Conservation (phyloP, 2,113 vertebrate genomes). For the Steatornis caripensis region DNA sequence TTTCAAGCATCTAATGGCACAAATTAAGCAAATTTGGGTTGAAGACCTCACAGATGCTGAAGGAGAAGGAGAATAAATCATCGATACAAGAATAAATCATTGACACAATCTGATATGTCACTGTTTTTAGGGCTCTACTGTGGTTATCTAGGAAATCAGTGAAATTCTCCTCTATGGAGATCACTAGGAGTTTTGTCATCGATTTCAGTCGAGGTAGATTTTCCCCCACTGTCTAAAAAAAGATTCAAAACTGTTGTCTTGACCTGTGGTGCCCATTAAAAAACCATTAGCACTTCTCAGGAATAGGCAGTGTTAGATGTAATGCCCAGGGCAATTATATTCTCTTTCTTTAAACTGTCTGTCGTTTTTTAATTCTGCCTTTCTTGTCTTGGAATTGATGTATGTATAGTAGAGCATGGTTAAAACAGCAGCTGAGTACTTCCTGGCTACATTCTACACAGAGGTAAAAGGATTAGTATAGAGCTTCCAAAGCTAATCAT, state of each 20-base stretch:
- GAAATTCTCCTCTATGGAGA: background rate
- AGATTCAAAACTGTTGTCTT: background rate
- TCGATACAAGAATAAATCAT: too few relatives aligned
- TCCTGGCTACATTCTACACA: background rate
- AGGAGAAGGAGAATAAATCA: background rate
- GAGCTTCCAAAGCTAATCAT: conserved; percentile 42
- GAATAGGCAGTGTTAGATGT: background rate
- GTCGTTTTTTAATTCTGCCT: background rate
- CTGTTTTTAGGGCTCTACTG: background rate
- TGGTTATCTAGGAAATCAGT: background rate
- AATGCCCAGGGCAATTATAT: conserved; percentile 17
- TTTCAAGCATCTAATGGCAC: background rate
- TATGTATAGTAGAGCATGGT: background rate
- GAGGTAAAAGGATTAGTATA: conserved; percentile 36
- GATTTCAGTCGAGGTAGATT: background rate
- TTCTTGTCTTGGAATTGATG: background rate
- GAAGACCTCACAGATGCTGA: background rate
- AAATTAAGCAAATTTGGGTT: background rate
- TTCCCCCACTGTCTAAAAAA: background rate
- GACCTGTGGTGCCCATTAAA: conserved; percentile 40
- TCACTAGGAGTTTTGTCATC: background rate
- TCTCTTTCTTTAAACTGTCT: background rate
- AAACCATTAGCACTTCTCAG: conserved; percentile 29
- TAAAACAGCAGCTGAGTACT: conserved; percentile 1
- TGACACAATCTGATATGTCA: background rate